Conservation (phyloP, 2,797 vertebrate species). For the Dallia pectoralis region DNA sequence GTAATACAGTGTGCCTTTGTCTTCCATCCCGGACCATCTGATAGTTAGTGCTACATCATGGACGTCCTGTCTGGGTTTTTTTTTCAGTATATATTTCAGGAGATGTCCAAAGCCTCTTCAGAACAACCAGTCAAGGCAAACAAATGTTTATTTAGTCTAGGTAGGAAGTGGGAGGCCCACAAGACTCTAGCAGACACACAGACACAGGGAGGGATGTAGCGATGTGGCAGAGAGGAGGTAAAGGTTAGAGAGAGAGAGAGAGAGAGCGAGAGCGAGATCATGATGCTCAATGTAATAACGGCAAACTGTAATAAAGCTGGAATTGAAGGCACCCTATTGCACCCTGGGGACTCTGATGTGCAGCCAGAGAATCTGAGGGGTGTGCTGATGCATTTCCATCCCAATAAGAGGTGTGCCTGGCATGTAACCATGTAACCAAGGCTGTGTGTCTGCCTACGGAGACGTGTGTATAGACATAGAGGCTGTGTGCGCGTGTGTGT, state of each 20-base stretch:
- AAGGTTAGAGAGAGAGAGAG: conserved; percentile 1
- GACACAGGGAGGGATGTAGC: neutral
- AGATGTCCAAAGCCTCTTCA: neutral
- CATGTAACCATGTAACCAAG: conserved; percentile 40
- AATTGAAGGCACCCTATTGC: conserved; percentile 61
- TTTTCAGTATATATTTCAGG: neutral
- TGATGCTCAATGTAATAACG: conserved; percentile 58
- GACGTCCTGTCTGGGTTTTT: conserved; percentile 6
- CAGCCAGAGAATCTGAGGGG: conserved; percentile 29
- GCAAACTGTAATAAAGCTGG: conserved; percentile 68
- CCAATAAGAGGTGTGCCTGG: conserved; percentile 23
- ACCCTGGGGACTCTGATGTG: conserved; percentile 54
- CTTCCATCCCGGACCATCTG: neutral
- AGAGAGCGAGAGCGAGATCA: conserved; percentile 43
- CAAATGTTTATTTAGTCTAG: neutral
- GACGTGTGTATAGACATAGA: neutral
- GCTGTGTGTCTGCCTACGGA: neutral
- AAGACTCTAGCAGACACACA: neutral
- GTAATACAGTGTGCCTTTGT: neutral
- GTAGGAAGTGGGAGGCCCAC: neutral
- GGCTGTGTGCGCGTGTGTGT: conserved; percentile 9
- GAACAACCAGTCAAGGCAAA: neutral
- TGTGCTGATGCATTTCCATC: conserved; percentile 25
- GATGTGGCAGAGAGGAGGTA: conserved; percentile 10
- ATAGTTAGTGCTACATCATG: conserved; percentile 1